Evolutionary conservation across 2,797 vertebrate species (phyloP).

Genomic region (Aulostomus chinensis): DNA sequence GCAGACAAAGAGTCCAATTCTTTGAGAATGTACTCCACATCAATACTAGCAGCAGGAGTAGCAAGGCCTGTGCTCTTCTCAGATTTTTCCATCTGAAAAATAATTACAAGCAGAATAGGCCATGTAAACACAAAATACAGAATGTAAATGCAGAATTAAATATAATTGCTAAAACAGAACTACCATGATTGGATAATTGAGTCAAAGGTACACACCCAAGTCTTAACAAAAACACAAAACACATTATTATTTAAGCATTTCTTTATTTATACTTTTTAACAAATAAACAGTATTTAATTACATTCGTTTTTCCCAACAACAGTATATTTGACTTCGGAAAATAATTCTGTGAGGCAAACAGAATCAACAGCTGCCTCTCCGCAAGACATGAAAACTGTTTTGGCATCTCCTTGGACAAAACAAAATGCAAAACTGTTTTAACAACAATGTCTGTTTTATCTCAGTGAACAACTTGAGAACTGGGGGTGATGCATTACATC

Average conservation of each 20-base stretch:
- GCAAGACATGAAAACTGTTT: background rate
- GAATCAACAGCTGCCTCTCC: background rate
- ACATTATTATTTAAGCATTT: background rate
- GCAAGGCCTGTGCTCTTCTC: conserved; percentile 14
- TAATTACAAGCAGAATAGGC: background rate
- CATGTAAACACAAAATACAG: too few species aligned
- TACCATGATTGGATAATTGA: too few species aligned
- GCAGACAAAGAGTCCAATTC: conserved; percentile 63
- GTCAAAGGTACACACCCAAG: too few species aligned
- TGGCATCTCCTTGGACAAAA: background rate
- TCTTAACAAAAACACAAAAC: conserved; percentile 1
- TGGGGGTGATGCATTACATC: conserved; percentile 7
- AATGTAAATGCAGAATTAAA: too few species aligned
- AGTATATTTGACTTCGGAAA: background rate
- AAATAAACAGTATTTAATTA: background rate
- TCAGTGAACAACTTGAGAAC: background rate
- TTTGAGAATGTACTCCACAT: conserved; percentile 65
- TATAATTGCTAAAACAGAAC: background rate
- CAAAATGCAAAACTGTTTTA: background rate
- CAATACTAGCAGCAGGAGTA: background rate
- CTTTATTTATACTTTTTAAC: conserved; percentile 17
- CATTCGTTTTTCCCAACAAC: background rate
- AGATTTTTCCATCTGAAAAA: conserved; percentile 72
- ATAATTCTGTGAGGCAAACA: background rate
- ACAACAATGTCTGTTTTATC: background rate